Evolutionary conservation across 2,113 vertebrate genomes (phyloP).

Genomic region (Aegypius monachus): DNA sequence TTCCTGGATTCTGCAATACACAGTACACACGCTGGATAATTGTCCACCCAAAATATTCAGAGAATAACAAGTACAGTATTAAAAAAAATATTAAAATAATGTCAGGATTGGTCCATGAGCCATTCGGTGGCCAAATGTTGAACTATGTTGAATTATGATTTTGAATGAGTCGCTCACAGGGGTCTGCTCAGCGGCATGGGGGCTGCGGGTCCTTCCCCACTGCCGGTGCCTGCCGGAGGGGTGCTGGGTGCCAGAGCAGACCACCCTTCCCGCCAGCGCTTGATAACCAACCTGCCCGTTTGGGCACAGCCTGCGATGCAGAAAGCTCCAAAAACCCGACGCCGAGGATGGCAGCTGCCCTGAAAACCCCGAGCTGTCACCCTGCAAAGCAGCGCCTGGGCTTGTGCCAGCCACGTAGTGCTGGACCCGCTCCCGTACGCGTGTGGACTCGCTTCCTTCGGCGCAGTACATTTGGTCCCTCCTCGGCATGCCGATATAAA

Average conservation of each 20-base stretch:
- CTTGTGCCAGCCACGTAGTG: neutral
- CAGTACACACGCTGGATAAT: neutral
- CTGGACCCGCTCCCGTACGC: neutral
- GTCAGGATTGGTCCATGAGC: neutral
- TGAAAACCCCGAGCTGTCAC: neutral
- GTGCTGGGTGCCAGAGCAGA: neutral
- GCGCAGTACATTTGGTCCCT: neutral
- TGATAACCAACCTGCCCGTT: neutral
- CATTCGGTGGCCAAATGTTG: neutral
- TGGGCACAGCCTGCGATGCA: neutral
- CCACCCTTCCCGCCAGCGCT: accelerated
- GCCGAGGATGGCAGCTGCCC: neutral
- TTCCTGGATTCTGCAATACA: slow-evolving; percentile 13
- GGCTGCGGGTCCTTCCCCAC: neutral
- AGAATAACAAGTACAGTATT: neutral
- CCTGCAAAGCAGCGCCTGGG: neutral
- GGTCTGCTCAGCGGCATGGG: accelerated
- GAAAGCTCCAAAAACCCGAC: neutral
- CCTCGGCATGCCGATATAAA: neutral
- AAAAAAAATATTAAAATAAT: neutral
- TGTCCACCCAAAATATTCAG: neutral
- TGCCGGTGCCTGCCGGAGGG: accelerated
- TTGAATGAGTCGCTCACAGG: accelerated
- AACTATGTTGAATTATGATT: neutral
- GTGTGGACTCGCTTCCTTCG: neutral